These are phyloP conservation scores for Drosophila orosa DNA, from an alignment of 1,140 invertebrate genomes.

Conservation along the genomic window DNA sequence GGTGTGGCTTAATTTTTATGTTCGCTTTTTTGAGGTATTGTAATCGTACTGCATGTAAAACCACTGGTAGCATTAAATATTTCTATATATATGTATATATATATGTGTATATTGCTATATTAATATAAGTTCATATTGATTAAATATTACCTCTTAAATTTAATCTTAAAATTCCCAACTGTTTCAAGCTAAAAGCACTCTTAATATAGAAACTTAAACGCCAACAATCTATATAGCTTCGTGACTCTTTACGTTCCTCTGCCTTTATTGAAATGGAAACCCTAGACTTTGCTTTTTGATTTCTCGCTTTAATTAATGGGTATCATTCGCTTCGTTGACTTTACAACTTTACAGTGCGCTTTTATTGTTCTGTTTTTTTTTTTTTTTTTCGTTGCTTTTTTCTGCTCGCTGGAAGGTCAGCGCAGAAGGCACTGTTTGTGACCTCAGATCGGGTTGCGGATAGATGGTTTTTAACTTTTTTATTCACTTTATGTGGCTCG, in stretches of 20 bases:
- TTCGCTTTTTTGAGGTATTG: too few relatives aligned
- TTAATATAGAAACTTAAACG: neutral
- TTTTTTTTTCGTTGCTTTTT: neutral
- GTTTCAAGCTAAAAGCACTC: neutral
- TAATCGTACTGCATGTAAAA: too few relatives aligned
- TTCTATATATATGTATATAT: neutral
- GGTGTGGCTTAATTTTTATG: too few relatives aligned
- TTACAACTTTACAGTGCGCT: neutral
- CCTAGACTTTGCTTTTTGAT: conserved; percentile 11
- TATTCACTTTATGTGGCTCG: conserved; percentile 11
- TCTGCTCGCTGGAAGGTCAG: conserved; percentile 11
- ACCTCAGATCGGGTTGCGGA: conserved; percentile 20
- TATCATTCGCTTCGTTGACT: conserved; percentile 18
- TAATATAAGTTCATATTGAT: too few relatives aligned
- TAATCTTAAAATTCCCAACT: neutral
- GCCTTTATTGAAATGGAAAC: conserved; percentile 12
- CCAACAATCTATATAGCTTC: neutral
- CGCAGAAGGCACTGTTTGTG: conserved; percentile 11
- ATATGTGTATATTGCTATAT: too few relatives aligned
- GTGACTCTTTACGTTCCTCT: neutral
- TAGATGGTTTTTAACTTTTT: conserved; percentile 15
- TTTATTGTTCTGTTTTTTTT: conserved; percentile 7
- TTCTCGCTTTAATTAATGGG: conserved; percentile 12
- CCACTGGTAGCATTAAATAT: too few relatives aligned
- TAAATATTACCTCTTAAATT: neutral